phyloP scores from a whole-genome alignment of 2,888 invertebrate species.

The Torymus auratus region DNA sequence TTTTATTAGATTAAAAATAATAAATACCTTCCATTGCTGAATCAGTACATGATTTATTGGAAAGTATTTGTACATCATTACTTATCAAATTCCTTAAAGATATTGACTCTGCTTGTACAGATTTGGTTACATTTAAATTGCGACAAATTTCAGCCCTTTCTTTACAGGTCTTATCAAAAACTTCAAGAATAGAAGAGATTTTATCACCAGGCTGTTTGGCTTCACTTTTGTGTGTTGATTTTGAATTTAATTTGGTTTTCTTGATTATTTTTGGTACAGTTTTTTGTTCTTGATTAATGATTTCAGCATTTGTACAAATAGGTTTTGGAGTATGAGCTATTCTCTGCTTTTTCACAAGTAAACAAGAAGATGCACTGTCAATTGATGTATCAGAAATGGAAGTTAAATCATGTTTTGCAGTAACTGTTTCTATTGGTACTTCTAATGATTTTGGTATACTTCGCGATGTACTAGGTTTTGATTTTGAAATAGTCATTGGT shows the following conservation, averaged over 20 bases:
- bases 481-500: not conserved
- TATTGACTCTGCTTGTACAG: not conserved
- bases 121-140: not conserved
- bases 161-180: conserved; percentile 28
- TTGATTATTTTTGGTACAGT: not conserved
- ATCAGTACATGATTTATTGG: too few relatives aligned
- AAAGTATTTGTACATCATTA: not conserved
- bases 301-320: not conserved
- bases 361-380: conserved; percentile 6
- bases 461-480: not conserved
- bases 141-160: conserved; percentile 17
- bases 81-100: not conserved
- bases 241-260: conserved; percentile 4
- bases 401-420: not conserved
- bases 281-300: not conserved
- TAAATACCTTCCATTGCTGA: too few relatives aligned
- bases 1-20: too few relatives aligned
- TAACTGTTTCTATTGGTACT: conserved; percentile 15
- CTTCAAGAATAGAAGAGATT: conserved; percentile 37
- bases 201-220: conserved; percentile 12
- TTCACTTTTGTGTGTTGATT: not conserved
- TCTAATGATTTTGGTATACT: not conserved
- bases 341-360: conserved; percentile 61
- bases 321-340: conserved; percentile 65
- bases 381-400: not conserved